Evolutionary conservation across 2,797 vertebrate genomes (phyloP).

Genomic region (Acrocephalus scirpaceus): DNA sequence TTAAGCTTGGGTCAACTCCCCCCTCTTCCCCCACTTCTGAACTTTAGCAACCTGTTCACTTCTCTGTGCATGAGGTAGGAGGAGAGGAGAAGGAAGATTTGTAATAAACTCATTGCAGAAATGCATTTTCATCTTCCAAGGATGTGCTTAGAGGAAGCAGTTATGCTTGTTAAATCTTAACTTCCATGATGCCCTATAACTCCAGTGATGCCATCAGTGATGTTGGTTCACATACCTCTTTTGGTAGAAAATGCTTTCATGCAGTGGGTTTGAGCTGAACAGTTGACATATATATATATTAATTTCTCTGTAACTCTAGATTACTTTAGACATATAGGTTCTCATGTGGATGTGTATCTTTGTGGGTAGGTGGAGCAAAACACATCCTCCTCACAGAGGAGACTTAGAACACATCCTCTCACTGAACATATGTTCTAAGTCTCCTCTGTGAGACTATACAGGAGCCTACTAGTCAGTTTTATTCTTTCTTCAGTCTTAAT

Average conservation of each 20-base stretch:
- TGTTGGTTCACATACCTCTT: neutral
- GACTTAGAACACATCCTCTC: neutral
- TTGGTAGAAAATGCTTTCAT: neutral
- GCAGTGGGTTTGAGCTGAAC: neutral
- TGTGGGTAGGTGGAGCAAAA: neutral
- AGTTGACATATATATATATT: neutral
- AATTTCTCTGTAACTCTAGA: neutral
- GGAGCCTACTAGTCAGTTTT: neutral
- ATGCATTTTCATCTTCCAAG: neutral
- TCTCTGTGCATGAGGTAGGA: neutral
- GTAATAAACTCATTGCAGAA: neutral
- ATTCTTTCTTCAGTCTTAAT: neutral
- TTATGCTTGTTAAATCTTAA: neutral
- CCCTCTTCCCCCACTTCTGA: rapidly evolving
- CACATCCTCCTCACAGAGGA: no score
- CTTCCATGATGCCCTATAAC: neutral
- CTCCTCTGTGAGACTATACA: neutral
- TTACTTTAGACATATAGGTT: neutral
- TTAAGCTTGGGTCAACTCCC: neutral
- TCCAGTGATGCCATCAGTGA: neutral
- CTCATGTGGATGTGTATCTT: neutral
- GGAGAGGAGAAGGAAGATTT: neutral
- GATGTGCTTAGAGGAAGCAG: neutral
- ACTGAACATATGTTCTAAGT: neutral
- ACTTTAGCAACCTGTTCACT: neutral